These are phyloP conservation scores for Plebejus anna DNA, from an alignment of 2,888 invertebrate species.

Conservation along the genomic window DNA sequence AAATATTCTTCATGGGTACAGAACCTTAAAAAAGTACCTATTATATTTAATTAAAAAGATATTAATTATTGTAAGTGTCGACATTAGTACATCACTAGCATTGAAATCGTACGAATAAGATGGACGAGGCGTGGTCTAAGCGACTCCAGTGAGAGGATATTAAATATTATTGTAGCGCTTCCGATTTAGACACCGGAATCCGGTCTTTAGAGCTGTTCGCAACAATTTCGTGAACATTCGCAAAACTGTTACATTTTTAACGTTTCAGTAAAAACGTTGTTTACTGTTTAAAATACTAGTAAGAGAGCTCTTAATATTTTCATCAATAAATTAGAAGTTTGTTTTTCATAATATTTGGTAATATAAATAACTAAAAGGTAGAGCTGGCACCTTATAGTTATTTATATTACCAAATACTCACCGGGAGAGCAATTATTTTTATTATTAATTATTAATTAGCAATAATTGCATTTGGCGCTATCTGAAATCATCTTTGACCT, in stretches of 20 bases:
- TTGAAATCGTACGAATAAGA: slow-evolving; percentile 33
- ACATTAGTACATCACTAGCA: neutral
- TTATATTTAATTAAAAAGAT: too few relatives aligned
- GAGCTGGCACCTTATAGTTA: too few relatives aligned
- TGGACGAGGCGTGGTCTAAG: slow-evolving; percentile 33
- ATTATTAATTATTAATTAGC: neutral
- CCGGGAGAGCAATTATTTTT: too few relatives aligned
- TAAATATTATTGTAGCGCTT: slow-evolving; percentile 37
- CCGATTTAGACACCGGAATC: slow-evolving; percentile 30
- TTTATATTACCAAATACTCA: too few relatives aligned
- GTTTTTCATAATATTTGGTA: too few relatives aligned
- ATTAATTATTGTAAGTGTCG: neutral
- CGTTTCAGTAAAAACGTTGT: neutral
- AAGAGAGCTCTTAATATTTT: too few relatives aligned
- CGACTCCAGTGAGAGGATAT: slow-evolving; percentile 35
- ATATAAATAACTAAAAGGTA: too few relatives aligned
- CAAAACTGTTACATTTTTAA: neutral
- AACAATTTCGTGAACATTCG: slow-evolving; percentile 29
- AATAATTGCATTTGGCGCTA: neutral
- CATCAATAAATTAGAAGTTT: too few relatives aligned
- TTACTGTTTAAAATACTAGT: neutral
- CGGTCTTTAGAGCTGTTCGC: slow-evolving; percentile 29
- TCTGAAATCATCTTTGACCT: neutral
- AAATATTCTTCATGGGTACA: too few relatives aligned
- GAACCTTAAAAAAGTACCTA: too few relatives aligned